Base-by-base conservation (phyloP, 2,888 invertebrate genomes). In the Uloborus plumipes region DNA sequence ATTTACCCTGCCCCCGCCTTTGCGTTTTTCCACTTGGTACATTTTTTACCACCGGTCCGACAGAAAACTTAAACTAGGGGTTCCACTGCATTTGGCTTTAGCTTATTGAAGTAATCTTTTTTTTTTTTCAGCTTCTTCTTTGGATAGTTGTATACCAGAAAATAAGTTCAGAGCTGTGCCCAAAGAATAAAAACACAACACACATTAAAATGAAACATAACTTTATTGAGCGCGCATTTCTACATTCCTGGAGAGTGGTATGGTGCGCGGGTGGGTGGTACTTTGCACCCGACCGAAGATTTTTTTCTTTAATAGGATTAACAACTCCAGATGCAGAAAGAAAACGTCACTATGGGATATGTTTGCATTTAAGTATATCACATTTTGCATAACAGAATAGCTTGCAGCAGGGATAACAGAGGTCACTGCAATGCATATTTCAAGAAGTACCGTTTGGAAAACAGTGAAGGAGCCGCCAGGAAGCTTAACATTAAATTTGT, bases 191-290 rank as follows among this genome's bases (percentile, higher is more conserved):
- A 51, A 4, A 69, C 16, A 11, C 39, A 14, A 13, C 50, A 72
- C 62, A 50, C 13, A 9, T 55, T 78, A 78, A 78, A 79, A 79
- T 47, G 73, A 79, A 79, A 79, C 73, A 73, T 79, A 79, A 79
- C 73, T 69, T 79, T 78, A 50, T 79, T 79, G 72, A 73, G 79
- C 72, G 79, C 73, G 79, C 79, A 39, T 66, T 69, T 55, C 71
- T 66, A 67, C 72, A 73, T 59, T 67, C 59, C 61, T 78, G 78
- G 78, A 78, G 79, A 73, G 79, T 72, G 79, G 79, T 79, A 66
- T 72, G 78, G 72, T 78, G 78, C 78, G 71, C 58, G 65, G 71
- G 50, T 78, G 71, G 71, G 65, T 55, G 70, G 64, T 47, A 16
- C n/a, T 31, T 39, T 4, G 53, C 70, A 64, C 70, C 62, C 70